Evolutionary conservation across 2,888 invertebrate genomes (phyloP), one percentile per base, ranked within the genome.

Genomic region (Ryuthela nishihirai): DNA sequence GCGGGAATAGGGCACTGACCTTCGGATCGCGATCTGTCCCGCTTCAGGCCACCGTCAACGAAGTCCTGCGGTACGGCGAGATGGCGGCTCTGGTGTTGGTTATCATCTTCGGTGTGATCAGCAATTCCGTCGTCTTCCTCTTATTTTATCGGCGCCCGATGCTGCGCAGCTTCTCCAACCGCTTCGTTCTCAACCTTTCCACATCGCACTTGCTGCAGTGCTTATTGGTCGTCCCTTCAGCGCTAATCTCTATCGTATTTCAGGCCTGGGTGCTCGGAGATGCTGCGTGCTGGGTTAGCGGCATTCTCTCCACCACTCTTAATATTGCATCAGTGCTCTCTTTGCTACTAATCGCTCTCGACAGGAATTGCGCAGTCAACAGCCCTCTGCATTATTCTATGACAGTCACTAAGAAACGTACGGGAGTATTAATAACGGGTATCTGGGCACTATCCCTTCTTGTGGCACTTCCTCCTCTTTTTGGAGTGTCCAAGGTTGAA

Each of bases 141-240:
- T 84, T 87, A 44, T 87, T 88, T 76, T 82, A 83, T 72, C 79
- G 83, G 69, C 79, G 85, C 67, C 83, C 87, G 45, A 82, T 84
- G 42, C 77, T 87, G 43, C 79, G 87, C 70, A 87, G 86, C 65
- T 83, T 87, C 68, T 87, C 87, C 55, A 87, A 88, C 79, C 82
- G 78, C 66, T 78, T 79, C 68, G 77, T 79, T 17, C 68, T 85
- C 71, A 85, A 80, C 70, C 71, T 81, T 66, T 76, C 78, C 17
- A 70, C 76, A 26, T 76, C 78, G 50, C 78, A 79, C 69, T 70
- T 77, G 29, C 67, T 78, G 35, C 75, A 76, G 42, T 75, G 77
- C 1, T 62, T 75, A 21, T 68, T 77, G 23, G 74, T 78, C 24
- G 74, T 75, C 62, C 78, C 78, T 1, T 69, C 76, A 39, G 71